A percentile compares a stretch with the other conserved stretches of the same genome.
phyloP scores from a whole-genome alignment of 2,888 invertebrate species.

The Ashinkailepas kermadecensis region DNA sequence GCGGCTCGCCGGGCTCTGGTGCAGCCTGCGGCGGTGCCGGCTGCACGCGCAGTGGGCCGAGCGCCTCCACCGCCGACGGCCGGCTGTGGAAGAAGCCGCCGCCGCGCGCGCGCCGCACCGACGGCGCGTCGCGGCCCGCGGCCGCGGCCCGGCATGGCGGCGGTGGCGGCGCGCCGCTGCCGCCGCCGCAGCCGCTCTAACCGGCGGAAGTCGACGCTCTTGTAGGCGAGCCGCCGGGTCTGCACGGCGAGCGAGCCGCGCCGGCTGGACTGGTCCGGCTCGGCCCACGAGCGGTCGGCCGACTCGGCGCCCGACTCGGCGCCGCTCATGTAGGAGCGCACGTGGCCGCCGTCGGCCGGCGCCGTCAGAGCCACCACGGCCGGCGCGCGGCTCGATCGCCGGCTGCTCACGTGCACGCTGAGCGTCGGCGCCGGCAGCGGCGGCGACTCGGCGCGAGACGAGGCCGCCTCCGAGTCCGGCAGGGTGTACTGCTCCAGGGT shows the following conservation, averaged over 20 bases:
- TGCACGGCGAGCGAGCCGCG: background rate
- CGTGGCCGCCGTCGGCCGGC: too few species aligned
- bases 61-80: background rate
- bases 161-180: conserved; percentile 1
- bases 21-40: background rate
- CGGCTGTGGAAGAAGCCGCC: background rate
- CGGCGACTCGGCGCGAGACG: background rate
- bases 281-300: background rate
- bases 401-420: background rate
- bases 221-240: background rate
- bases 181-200: conserved; percentile 18
- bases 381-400: background rate
- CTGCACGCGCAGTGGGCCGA: background rate
- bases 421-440: background rate
- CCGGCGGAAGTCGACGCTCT: conserved; percentile 3
- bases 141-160: background rate
- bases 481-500: background rate
- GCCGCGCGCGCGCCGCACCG: background rate
- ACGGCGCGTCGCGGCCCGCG: background rate
- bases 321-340: background rate
- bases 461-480: background rate
- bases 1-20: conserved; percentile 48
- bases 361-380: background rate
- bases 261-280: background rate
- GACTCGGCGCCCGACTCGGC: background rate